A percentile compares a stretch with the other conserved stretches of the same genome.
These are phyloP conservation scores for Poeciliopsis paucimaculata DNA, from an alignment of 2,797 vertebrate genomes.

Conservation along the genomic window DNA sequence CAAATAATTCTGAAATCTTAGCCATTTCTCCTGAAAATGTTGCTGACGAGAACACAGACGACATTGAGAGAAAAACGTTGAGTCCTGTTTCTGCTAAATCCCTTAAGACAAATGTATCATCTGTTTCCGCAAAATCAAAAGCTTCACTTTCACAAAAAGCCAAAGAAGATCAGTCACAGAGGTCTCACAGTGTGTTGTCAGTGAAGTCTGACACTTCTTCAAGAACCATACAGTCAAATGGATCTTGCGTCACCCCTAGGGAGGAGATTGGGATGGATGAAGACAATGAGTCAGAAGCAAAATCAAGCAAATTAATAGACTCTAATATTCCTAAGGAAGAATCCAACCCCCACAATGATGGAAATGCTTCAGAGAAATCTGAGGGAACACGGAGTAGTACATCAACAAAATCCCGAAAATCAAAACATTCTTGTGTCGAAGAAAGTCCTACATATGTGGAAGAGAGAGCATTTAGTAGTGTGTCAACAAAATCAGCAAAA, in stretches of 20 bases:
- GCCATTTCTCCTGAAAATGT: slow-evolving; percentile 16
- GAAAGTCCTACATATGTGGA: slow-evolving; percentile 22
- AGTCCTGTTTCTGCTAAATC: slow-evolving; percentile 59
- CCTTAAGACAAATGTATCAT: slow-evolving; percentile 57
- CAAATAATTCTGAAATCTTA: slow-evolving; percentile 42
- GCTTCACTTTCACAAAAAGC: slow-evolving; percentile 26
- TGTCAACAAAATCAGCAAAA: slow-evolving; percentile 47
- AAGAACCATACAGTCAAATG: slow-evolving; percentile 37
- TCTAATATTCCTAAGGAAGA: slow-evolving; percentile 22
- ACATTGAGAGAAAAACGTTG: slow-evolving; percentile 22
- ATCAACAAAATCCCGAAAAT: slow-evolving; percentile 55
- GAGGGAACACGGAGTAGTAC: slow-evolving; percentile 44
- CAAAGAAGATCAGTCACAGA: slow-evolving; percentile 21
- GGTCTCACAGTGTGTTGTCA: slow-evolving; percentile 46
- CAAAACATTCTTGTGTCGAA: slow-evolving; percentile 50
- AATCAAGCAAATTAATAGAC: slow-evolving; percentile 30
- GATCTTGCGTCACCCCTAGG: neutral
- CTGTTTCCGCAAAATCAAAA: slow-evolving; percentile 52
- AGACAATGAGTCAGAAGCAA: slow-evolving; percentile 37
- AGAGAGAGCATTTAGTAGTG: slow-evolving; percentile 34
- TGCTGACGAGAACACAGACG: slow-evolving; percentile 16
- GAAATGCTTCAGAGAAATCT: slow-evolving; percentile 17
- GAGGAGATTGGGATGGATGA: slow-evolving; percentile 14
- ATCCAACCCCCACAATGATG: slow-evolving; percentile 1
- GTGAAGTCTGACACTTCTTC: slow-evolving; percentile 46